Conservation (phyloP, 2,888 invertebrate species). For the Taenaris catops region DNA sequence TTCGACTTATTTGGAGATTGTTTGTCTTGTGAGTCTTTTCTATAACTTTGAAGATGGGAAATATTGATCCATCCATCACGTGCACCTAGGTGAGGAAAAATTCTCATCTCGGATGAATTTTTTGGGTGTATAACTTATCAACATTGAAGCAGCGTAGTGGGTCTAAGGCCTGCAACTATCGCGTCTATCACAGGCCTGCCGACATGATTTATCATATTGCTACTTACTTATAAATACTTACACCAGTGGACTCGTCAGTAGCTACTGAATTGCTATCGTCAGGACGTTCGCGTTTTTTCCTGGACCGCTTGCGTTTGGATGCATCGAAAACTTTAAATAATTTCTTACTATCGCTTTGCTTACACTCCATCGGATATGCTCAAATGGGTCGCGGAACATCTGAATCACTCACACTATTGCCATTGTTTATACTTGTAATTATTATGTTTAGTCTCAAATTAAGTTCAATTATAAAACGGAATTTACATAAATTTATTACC, state of each 20-base stretch:
- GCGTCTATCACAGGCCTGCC: not conserved
- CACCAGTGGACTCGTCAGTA: conserved; percentile 54
- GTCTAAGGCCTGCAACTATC: not conserved
- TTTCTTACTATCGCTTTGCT: conserved; percentile 65
- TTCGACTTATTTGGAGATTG: too few species aligned
- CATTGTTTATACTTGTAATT: conserved; percentile 36
- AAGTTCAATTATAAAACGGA: conserved; percentile 33
- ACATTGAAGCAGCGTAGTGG: too few species aligned
- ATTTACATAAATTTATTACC: conserved; percentile 42
- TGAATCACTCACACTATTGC: conserved; percentile 36
- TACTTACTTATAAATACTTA: conserved; percentile 51
- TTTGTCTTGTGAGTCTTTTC: too few species aligned
- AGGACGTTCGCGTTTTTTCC: conserved; percentile 46
- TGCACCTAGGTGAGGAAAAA: too few species aligned
- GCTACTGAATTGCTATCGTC: conserved; percentile 50
- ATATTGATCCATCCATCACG: too few species aligned
- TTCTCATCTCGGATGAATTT: too few species aligned
- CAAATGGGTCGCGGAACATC: conserved; percentile 45
- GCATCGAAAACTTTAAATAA: conserved; percentile 63
- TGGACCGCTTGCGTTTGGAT: conserved; percentile 46
- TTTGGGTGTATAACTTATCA: too few species aligned
- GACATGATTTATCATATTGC: too few species aligned
- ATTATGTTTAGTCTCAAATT: conserved; percentile 27
- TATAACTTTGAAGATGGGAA: too few species aligned
- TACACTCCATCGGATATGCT: conserved; percentile 59